These are phyloP conservation scores for Odontamblyopus rebecca DNA, from an alignment of 2,797 vertebrate genomes.

Conservation along the genomic window DNA sequence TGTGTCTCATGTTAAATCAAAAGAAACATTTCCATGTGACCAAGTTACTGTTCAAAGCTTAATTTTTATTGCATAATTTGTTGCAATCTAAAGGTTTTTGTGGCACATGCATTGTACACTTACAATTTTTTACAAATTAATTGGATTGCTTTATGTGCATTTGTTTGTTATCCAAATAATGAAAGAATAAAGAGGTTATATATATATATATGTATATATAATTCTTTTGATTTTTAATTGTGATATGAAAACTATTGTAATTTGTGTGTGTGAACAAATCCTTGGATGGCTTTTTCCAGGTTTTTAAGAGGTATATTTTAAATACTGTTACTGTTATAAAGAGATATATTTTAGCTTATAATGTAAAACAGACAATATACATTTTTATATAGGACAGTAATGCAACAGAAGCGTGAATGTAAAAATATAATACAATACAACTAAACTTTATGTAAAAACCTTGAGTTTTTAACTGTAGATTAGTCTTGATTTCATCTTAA, in stretches of 20 bases:
- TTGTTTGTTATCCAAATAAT: background rate
- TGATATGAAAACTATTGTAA: background rate
- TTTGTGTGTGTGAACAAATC: background rate
- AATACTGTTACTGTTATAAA: background rate
- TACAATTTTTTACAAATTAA: constrained; percentile 75
- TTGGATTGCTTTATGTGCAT: constrained; percentile 59
- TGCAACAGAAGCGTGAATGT: background rate
- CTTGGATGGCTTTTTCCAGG: background rate
- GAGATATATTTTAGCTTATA: background rate
- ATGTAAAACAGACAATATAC: constrained; percentile 2
- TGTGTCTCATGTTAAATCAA: background rate
- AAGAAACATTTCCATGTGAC: background rate
- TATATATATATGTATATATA: constrained; percentile 41
- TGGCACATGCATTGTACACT: constrained; percentile 75
- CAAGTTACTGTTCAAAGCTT: constrained; percentile 21
- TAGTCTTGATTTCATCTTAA: background rate
- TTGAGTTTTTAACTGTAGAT: background rate
- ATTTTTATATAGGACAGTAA: background rate
- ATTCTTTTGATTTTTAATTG: background rate
- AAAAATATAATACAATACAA: background rate
- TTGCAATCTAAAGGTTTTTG: constrained; percentile 80
- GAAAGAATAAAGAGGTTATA: constrained; percentile 27
- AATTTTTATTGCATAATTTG: constrained; percentile 66
- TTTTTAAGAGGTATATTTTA: constrained; percentile 1
- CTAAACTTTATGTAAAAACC: background rate